These are phyloP conservation scores for Uloborus plumipes DNA, from an alignment of 2,888 invertebrate species.

Conservation along the genomic window DNA sequence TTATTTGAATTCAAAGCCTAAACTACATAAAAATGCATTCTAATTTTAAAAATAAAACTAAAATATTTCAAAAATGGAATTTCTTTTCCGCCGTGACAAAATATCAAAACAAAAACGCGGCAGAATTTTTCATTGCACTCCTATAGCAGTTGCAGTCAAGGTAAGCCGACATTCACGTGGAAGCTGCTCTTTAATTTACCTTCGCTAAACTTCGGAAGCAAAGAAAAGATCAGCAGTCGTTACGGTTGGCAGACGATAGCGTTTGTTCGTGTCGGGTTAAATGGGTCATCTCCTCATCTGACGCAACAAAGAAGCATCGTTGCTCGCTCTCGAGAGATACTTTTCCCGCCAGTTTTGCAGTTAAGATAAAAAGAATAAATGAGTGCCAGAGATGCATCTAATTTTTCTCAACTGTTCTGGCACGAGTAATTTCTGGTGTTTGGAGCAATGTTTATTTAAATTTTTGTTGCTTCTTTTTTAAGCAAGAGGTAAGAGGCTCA, in stretches of 20 bases:
- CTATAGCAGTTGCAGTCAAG: no score
- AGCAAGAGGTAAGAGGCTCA: no score
- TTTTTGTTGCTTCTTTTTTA: no score
- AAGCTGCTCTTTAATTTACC: no score
- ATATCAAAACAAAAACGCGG: background rate
- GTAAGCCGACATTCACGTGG: no score
- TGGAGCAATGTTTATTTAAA: no score
- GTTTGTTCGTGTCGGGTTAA: background rate
- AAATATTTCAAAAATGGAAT: background rate
- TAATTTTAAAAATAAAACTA: background rate
- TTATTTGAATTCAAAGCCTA: background rate
- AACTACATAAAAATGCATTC: background rate
- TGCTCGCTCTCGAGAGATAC: background rate
- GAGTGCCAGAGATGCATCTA: no score
- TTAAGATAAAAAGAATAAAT: no score
- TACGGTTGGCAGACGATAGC: constrained; percentile 7
- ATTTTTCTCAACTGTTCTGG: no score
- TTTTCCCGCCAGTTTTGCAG: background rate
- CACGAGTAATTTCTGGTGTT: no score
- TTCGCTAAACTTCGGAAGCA: no score
- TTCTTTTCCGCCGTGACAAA: background rate
- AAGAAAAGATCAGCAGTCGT: background rate
- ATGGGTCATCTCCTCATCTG: constrained; percentile 29
- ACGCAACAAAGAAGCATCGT: constrained; percentile 13
- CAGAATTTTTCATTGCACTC: background rate